phyloP scores from a whole-genome alignment of 2,888 invertebrate species.

The Andrena flavipes region DNA sequence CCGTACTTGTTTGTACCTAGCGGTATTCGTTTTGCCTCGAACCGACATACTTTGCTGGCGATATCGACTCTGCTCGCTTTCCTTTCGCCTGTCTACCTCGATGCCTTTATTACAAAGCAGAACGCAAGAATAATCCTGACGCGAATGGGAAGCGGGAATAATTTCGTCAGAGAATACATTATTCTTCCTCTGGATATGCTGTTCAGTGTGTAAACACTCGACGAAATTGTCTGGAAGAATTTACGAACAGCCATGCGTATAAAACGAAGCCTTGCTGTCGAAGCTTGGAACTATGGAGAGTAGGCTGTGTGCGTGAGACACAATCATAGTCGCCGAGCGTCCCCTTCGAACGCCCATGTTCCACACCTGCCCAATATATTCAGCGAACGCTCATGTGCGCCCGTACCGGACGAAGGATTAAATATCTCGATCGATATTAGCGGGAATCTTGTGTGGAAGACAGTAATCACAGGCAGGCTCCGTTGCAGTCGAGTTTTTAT shows the following conservation, averaged over 20 bases:
- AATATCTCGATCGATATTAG: neutral
- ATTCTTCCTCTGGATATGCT: too few species aligned
- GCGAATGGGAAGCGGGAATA: too few species aligned
- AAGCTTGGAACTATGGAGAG: neutral
- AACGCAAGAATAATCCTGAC: too few species aligned
- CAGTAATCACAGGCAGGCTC: neutral
- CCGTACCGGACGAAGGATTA: neutral
- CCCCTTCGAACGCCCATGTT: neutral
- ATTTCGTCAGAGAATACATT: too few species aligned
- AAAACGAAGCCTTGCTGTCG: neutral
- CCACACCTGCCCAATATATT: slow-evolving; percentile 7
- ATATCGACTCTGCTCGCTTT: slow-evolving; percentile 43
- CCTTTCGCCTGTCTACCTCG: slow-evolving; percentile 28
- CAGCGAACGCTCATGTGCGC: neutral
- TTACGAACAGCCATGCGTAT: too few species aligned
- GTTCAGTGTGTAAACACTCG: too few species aligned
- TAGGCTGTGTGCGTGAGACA: neutral
- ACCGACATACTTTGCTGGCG: slow-evolving; percentile 41
- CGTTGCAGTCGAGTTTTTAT: neutral
- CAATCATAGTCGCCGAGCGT: neutral
- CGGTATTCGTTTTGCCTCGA: slow-evolving; percentile 60
- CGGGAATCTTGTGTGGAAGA: neutral
- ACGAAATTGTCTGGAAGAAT: too few species aligned
- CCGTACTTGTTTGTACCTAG: slow-evolving; percentile 65
- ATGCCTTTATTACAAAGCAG: slow-evolving; percentile 2